A percentile compares a stretch with the other conserved stretches of the same genome.
phyloP scores from a whole-genome alignment of 2,888 invertebrate species.

The Idaea biselata region DNA sequence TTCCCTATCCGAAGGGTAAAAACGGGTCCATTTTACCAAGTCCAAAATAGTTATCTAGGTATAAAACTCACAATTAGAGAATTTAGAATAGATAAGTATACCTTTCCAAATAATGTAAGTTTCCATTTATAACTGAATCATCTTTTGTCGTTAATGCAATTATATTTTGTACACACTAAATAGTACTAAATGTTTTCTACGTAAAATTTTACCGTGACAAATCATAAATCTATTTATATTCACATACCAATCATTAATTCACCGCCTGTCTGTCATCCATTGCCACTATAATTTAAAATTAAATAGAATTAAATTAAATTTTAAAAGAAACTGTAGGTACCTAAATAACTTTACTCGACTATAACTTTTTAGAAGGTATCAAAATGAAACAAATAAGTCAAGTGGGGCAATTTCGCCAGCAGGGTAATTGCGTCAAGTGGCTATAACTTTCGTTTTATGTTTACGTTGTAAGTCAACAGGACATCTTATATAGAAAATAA shows the following conservation, averaged over 20 bases:
- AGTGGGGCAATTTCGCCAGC: neutral
- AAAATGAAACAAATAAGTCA: neutral
- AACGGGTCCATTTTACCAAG: too few species aligned
- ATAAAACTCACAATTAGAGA: too few species aligned
- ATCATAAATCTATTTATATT: too few species aligned
- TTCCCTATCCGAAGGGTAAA: too few species aligned
- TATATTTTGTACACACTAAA: too few species aligned
- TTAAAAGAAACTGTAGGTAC: neutral
- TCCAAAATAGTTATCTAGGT: too few species aligned
- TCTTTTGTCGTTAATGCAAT: too few species aligned
- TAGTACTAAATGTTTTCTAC: too few species aligned
- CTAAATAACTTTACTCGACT: neutral
- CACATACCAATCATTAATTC: neutral
- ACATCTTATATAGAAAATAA: neutral
- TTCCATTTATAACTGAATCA: too few species aligned
- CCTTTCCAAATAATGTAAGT: too few species aligned
- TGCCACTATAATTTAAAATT: neutral
- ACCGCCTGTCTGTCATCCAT: neutral
- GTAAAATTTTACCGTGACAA: too few species aligned
- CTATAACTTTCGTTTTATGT: neutral
- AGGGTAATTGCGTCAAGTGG: slow-evolving; percentile 1
- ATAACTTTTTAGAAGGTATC: neutral
- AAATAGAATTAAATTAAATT: neutral
- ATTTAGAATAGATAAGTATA: too few species aligned
- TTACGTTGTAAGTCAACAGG: neutral